phyloP scores from a whole-genome alignment of 2,113 vertebrate species.

The Dascyllus trimaculatus region DNA sequence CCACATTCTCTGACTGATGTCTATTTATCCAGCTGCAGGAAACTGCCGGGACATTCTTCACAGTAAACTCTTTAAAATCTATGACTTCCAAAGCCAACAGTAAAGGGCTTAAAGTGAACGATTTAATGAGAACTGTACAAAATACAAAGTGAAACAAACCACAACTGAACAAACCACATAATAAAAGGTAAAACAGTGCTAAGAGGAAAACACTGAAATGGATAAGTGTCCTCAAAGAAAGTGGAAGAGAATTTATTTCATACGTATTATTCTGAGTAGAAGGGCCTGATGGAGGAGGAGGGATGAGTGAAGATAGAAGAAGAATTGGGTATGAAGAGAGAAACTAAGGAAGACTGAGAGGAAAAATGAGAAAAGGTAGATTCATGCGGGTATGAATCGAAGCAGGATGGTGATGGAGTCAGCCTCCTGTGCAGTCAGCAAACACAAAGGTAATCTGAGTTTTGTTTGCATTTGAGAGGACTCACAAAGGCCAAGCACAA shows the following conservation, averaged over 20 bases:
- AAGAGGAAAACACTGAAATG: background rate
- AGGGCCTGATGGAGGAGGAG: background rate
- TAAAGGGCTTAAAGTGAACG: background rate
- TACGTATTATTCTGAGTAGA: background rate
- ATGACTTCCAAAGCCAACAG: background rate
- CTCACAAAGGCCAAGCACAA: background rate
- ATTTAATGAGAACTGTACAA: too few species aligned
- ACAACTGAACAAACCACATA: too few species aligned
- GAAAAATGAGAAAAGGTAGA: background rate
- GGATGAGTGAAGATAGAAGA: background rate
- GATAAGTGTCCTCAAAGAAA: too few species aligned
- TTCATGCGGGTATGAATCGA: background rate
- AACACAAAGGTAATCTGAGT: background rate
- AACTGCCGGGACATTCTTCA: background rate
- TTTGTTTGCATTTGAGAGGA: conserved; percentile 12
- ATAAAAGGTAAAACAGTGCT: background rate
- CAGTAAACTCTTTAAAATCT: background rate
- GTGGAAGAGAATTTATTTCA: background rate
- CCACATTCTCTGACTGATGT: background rate
- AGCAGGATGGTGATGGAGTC: background rate
- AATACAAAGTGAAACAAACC: too few species aligned
- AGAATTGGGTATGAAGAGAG: background rate
- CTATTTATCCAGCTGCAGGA: background rate
- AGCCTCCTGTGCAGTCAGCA: background rate
- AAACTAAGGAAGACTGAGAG: background rate